These are phyloP conservation scores for Sardinella longiceps DNA, from an alignment of 2,797 vertebrate genomes.

Conservation along the genomic window DNA sequence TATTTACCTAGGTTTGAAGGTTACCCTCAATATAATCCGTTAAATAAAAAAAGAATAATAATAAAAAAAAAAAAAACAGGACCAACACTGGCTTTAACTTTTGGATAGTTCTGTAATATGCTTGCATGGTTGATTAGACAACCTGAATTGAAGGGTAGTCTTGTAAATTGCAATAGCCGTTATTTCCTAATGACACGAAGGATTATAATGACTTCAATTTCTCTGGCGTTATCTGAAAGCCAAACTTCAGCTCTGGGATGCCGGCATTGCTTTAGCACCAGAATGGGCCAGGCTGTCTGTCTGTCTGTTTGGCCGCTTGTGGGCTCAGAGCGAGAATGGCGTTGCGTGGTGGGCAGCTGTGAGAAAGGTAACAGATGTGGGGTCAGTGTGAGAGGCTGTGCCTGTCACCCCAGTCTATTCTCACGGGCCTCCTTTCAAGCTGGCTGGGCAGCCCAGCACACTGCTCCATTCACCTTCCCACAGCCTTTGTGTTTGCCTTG, in stretches of 20 bases:
- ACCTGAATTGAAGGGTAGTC: neutral
- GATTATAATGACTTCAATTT: neutral
- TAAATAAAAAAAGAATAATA: no score
- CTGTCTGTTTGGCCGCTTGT: neutral
- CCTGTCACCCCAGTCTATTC: conserved; percentile 67
- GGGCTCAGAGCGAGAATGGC: neutral
- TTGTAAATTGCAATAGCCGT: neutral
- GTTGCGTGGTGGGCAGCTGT: conserved; percentile 58
- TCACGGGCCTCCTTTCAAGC: conserved; percentile 26
- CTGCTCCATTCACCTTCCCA: conserved; percentile 27
- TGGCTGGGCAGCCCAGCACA: conserved; percentile 18
- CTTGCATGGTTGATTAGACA: neutral
- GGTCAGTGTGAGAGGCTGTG: conserved; percentile 65
- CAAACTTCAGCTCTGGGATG: neutral
- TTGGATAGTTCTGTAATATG: neutral
- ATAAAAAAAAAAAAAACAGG: neutral
- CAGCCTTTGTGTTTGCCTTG: conserved; percentile 33
- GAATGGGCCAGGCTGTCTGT: neutral
- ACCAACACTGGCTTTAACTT: neutral
- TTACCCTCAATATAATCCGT: no score
- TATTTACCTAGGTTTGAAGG: neutral
- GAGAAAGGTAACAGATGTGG: conserved; percentile 69
- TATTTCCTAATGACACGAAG: neutral
- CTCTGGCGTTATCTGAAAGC: neutral
- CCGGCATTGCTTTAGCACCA: neutral